Conservation (phyloP, 2,113 vertebrate species). For the Pagrus major region DNA sequence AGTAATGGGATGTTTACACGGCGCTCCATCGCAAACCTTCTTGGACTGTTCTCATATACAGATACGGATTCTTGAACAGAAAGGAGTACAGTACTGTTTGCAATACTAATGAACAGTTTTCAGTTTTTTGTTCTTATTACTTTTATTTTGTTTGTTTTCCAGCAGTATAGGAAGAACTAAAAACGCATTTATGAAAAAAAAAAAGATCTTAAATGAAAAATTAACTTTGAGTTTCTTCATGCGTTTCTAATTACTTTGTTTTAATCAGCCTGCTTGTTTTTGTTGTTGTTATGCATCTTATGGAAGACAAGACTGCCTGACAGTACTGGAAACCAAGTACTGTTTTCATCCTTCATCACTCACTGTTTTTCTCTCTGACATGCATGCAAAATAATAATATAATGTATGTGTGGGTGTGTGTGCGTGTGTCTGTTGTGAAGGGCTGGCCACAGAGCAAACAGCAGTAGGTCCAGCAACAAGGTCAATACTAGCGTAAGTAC, state of each 20-base stretch:
- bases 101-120: slow-evolving; percentile 61
- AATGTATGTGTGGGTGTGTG: slow-evolving; percentile 15
- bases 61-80: slow-evolving; percentile 66
- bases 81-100: slow-evolving; percentile 34
- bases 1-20: slow-evolving; percentile 81
- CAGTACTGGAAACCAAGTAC: slow-evolving; percentile 47
- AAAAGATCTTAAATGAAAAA: slow-evolving; percentile 51
- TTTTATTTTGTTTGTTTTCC: slow-evolving; percentile 47
- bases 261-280: slow-evolving; percentile 34
- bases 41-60: slow-evolving; percentile 50
- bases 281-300: slow-evolving; percentile 22
- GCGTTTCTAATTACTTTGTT: slow-evolving; percentile 71
- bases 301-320: slow-evolving; percentile 14
- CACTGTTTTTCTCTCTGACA: slow-evolving; percentile 43
- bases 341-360: slow-evolving; percentile 47
- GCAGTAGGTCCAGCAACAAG: slow-evolving; percentile 75
- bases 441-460: slow-evolving; percentile 76
- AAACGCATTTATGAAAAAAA: slow-evolving; percentile 59
- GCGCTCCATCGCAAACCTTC: slow-evolving; percentile 69
- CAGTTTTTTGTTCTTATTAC: slow-evolving; percentile 7
- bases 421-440: slow-evolving; percentile 24
- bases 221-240: slow-evolving; percentile 63
- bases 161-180: slow-evolving; percentile 50
- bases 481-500: slow-evolving; percentile 82
- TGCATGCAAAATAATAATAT: slow-evolving; percentile 39